Evolutionary conservation across 2,797 vertebrate genomes (phyloP), one percentile per base, ranked within the genome.

Genomic region (Mionectes olivaceus): DNA sequence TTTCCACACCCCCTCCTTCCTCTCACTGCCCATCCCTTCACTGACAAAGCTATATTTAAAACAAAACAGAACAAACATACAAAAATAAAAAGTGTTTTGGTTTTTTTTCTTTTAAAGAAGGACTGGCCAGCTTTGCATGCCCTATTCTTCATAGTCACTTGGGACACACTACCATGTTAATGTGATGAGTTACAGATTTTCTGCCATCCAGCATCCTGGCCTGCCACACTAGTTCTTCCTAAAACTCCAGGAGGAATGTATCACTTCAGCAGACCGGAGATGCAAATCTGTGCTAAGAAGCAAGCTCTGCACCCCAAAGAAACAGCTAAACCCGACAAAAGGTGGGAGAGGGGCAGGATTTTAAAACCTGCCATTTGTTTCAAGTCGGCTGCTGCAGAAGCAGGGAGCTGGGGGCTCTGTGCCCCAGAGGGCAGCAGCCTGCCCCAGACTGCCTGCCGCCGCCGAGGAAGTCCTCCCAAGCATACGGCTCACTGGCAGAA

Each of bases 1-100:
- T 91, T 95, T 93, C 85, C 80, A 79, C 76, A 70, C 69, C 89
- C 61, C 46, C 67, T 91, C 56, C 39, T 95, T 96, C 87, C 77
- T 83, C 49, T 76, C 61, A 32, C 70, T 92, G 59, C 17, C 70
- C 63, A 88, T 82, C 35, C 76, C 86, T 93, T 63, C 79, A 82
- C 44, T 56, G 49, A 73, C 57, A 83, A 88, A 86, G 43, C 46
- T 91, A 10, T 71, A 68, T 47, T 84, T 63, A 44, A 74, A 76
- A 57, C 14, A 65, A 52, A 32, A 32, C 15, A 74, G 47, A 43
- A 43, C 8, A 67, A 79, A n/a, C 17, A 32, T 4, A 28, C 4
- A 47, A n/a, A 25, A 2, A 35, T 35, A 7, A 12, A 64, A 22
- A 24, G 2, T 23, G 3, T 24, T 15, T 39, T 10, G 10, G 41